These are phyloP conservation scores for Caerostris extrusa DNA, from an alignment of 1,140 invertebrate genomes.

Conservation along the genomic window DNA sequence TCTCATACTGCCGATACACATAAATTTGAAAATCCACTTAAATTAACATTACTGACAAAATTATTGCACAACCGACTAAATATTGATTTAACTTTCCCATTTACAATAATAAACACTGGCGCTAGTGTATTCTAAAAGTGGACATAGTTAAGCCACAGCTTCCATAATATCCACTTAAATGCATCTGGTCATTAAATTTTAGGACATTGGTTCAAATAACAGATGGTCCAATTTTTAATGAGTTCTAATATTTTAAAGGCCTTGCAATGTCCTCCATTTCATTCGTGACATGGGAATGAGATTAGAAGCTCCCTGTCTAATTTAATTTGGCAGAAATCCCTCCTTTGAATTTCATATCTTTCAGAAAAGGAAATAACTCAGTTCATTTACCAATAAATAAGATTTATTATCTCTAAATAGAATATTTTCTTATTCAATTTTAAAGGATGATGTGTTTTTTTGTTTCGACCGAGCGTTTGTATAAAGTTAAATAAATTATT, in stretches of 20 bases:
- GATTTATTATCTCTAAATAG: not conserved
- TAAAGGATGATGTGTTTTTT: not conserved
- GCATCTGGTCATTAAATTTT: constrained; percentile 34
- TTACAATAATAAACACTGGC: not conserved
- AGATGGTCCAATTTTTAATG: constrained; percentile 1
- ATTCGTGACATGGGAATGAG: not conserved
- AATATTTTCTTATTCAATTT: not conserved
- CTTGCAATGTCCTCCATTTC: not conserved
- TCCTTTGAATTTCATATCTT: not conserved
- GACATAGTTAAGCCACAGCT: not conserved
- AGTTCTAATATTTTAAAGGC: constrained; percentile 11
- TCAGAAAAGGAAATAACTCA: not conserved
- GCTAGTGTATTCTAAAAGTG: not conserved
- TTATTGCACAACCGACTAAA: not conserved
- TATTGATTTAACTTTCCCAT: not conserved
- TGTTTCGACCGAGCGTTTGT: not conserved
- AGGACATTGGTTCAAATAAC: not conserved
- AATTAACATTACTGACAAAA: not conserved
- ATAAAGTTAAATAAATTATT: no score
- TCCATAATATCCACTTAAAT: not conserved
- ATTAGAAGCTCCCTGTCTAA: not conserved
- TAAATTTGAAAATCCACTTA: not conserved
- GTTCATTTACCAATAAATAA: not conserved
- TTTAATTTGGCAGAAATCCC: not conserved
- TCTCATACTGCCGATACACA: no score